A percentile compares a stretch with the other conserved stretches of the same genome.
Evolutionary conservation across 2,888 invertebrate genomes (phyloP).

Genomic region (Allophyes oxyacanthae): DNA sequence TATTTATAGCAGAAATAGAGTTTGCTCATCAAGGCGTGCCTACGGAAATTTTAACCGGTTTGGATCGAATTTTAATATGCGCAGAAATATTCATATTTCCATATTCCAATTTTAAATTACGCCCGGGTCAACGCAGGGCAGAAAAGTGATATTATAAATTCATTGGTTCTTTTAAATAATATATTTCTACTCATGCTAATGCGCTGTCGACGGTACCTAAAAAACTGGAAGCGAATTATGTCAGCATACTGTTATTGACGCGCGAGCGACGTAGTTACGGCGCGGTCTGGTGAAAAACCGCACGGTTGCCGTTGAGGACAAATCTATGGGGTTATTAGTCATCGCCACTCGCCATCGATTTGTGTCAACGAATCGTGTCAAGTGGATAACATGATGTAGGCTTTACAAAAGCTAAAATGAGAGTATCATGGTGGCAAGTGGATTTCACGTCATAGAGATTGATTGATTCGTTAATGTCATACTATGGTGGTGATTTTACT

Average conservation of each 20-base stretch:
- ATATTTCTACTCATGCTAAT: constrained; percentile 18
- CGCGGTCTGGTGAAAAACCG: constrained; percentile 46
- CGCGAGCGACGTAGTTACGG: constrained; percentile 51
- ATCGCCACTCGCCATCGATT: constrained; percentile 30
- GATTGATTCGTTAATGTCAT: constrained; percentile 13
- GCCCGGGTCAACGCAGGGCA: too few relatives aligned
- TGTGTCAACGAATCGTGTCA: constrained; percentile 44
- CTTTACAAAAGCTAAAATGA: not conserved
- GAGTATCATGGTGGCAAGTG: constrained; percentile 1
- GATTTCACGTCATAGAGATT: not conserved
- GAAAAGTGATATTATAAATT: not conserved
- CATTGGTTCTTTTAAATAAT: not conserved
- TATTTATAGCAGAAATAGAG: not conserved
- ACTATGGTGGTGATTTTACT: too few relatives aligned
- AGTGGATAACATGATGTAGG: constrained; percentile 37
- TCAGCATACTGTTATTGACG: constrained; percentile 58
- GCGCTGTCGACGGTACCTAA: constrained; percentile 31
- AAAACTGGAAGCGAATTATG: constrained; percentile 52
- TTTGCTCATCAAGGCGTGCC: too few relatives aligned
- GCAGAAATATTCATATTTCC: too few relatives aligned
- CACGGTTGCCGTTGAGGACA: constrained; percentile 53
- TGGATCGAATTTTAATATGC: constrained; percentile 6
- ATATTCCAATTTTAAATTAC: too few relatives aligned
- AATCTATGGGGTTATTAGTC: constrained; percentile 51
- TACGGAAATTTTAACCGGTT: constrained; percentile 5